These are phyloP conservation scores for Onchidella celtica DNA, from an alignment of 2,888 invertebrate species.

Conservation along the genomic window DNA sequence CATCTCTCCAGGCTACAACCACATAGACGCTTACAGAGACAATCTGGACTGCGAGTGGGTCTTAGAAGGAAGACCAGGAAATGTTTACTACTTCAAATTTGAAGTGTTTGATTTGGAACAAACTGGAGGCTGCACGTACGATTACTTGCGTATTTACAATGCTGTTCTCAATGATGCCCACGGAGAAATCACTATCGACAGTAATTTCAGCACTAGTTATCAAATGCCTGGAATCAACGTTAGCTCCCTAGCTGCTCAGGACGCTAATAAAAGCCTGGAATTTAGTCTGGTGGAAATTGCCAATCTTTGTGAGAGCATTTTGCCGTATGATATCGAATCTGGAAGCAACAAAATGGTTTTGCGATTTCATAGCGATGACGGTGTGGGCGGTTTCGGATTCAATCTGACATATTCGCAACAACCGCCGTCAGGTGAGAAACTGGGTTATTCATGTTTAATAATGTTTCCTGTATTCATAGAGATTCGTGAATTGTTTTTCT, in stretches of 20 bases:
- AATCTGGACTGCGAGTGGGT: conserved; percentile 67
- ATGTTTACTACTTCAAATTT: conserved; percentile 64
- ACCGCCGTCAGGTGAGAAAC: conserved; percentile 30
- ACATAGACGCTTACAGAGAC: conserved; percentile 56
- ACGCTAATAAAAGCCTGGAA: not conserved
- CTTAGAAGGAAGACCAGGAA: conserved; percentile 61
- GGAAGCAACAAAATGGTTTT: conserved; percentile 57
- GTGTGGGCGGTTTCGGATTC: conserved; percentile 64
- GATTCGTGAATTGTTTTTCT: not conserved
- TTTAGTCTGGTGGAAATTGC: not conserved
- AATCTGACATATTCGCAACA: conserved; percentile 65
- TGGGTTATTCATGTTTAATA: no score
- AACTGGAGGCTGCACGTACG: conserved; percentile 61
- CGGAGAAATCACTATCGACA: conserved; percentile 42
- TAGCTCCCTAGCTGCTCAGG: not conserved
- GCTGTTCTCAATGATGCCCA: not conserved
- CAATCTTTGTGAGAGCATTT: conserved; percentile 61
- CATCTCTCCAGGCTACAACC: conserved; percentile 62
- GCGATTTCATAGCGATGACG: conserved; percentile 63
- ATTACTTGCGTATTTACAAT: conserved; percentile 63
- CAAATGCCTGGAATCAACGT: not conserved
- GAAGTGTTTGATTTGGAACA: conserved; percentile 64
- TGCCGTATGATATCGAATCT: conserved; percentile 64
- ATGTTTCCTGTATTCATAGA: no score
- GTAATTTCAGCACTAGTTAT: not conserved